These are phyloP conservation scores for Luscinia megarhynchos DNA, from an alignment of 2,797 vertebrate species.

Conservation along the genomic window DNA sequence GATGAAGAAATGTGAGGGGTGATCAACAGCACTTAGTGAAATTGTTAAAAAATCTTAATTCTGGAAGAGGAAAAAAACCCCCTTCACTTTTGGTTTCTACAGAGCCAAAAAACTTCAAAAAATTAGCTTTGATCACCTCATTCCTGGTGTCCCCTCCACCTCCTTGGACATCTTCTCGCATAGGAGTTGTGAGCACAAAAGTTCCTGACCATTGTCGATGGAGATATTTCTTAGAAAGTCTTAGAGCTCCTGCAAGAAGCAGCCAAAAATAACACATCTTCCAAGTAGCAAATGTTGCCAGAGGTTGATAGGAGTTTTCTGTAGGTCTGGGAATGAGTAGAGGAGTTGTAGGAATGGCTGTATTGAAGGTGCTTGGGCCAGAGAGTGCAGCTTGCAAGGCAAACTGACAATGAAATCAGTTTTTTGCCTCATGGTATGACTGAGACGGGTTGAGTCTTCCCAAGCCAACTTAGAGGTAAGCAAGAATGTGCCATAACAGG, in stretches of 20 bases:
- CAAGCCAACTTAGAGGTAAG: slow-evolving; percentile 71
- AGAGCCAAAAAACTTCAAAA: not conserved
- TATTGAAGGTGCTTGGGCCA: not conserved
- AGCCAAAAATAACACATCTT: not conserved
- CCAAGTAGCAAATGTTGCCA: not conserved
- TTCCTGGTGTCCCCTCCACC: fast-evolving
- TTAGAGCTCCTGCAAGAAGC: not conserved
- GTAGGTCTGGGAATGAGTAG: not conserved
- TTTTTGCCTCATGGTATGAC: not conserved
- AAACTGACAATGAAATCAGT: slow-evolving; percentile 9
- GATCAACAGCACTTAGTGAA: not conserved
- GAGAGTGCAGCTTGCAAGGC: not conserved
- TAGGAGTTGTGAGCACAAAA: not conserved
- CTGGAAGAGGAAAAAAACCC: not conserved
- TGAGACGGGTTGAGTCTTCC: slow-evolving; percentile 14
- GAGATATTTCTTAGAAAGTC: not conserved
- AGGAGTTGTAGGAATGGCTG: not conserved
- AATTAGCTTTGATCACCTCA: not conserved
- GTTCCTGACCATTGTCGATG: not conserved
- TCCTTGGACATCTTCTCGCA: not conserved
- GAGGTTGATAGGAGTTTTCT: not conserved
- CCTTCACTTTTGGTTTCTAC: slow-evolving; percentile 11
- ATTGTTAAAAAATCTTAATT: slow-evolving; percentile 34
- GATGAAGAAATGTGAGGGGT: fast-evolving
- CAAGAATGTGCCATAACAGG: slow-evolving; percentile 39